Conservation (phyloP, 2,113 vertebrate species). For the Ctenomys sociabilis region DNA sequence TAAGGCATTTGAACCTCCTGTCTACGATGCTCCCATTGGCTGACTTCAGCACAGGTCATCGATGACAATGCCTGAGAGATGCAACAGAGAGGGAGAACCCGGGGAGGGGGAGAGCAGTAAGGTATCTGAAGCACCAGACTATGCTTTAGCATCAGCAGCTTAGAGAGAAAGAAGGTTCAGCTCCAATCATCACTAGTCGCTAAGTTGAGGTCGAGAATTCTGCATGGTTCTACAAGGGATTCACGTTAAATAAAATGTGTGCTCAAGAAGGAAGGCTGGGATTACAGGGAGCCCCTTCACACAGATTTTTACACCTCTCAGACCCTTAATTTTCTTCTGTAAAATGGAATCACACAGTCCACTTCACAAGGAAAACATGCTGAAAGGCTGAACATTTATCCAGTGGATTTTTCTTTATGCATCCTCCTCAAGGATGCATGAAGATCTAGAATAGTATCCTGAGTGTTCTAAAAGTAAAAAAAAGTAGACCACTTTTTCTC, state of each 20-base stretch:
- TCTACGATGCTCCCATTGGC: fast-evolving
- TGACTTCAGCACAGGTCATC: neutral
- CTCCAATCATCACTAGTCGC: fast-evolving
- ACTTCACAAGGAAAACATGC: neutral
- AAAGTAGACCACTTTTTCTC: fast-evolving
- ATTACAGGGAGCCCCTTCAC: fast-evolving
- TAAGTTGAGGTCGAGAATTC: fast-evolving
- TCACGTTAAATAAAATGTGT: fast-evolving
- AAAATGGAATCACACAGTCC: neutral
- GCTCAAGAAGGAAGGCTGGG: neutral
- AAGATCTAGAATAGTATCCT: neutral
- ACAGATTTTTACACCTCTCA: neutral
- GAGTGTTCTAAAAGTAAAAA: neutral
- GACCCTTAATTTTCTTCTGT: fast-evolving
- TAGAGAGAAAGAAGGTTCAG: neutral
- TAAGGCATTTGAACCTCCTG: too few relatives aligned
- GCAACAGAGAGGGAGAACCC: neutral
- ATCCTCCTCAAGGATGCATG: neutral
- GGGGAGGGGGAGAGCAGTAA: neutral
- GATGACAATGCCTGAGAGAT: neutral
- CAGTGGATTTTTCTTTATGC: neutral
- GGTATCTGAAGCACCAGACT: neutral
- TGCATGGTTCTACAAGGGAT: neutral
- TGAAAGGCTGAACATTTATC: fast-evolving
- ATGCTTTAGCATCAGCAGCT: fast-evolving